Conservation (phyloP, 2,797 vertebrate species). For the Lates japonicus region DNA sequence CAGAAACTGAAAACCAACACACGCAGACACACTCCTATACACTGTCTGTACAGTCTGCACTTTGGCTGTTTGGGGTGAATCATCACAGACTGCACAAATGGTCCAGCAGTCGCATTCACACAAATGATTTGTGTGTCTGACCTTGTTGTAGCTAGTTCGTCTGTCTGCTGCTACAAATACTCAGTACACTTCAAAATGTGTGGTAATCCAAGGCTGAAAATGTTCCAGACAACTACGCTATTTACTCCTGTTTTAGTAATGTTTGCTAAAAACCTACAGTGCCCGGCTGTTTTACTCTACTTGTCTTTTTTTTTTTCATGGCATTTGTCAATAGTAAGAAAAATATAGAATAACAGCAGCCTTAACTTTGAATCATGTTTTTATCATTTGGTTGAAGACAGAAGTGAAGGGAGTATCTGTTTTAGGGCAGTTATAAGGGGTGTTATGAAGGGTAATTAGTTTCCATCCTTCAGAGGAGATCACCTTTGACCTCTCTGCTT, state of each 20-base stretch:
- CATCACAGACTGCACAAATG: too few species aligned
- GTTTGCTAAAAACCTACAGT: not conserved
- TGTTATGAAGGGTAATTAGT: not conserved
- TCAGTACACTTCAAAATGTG: not conserved
- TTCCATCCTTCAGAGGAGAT: conserved; percentile 3
- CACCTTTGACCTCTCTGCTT: conserved; percentile 1
- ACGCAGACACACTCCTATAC: too few species aligned
- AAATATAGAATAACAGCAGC: not conserved
- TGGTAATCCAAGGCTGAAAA: not conserved
- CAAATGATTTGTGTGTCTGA: too few species aligned
- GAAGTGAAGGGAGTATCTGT: not conserved
- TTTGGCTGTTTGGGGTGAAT: too few species aligned
- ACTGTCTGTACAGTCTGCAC: not conserved
- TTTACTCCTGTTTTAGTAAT: too few species aligned
- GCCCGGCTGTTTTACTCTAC: not conserved
- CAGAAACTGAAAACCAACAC: too few species aligned
- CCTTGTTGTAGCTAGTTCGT: too few species aligned
- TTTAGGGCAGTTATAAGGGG: not conserved
- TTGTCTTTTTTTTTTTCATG: not conserved
- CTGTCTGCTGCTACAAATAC: not conserved
- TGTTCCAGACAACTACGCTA: not conserved
- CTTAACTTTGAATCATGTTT: not conserved
- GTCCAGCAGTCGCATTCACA: not conserved
- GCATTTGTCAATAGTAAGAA: not conserved
- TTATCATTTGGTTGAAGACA: not conserved